phyloP scores from a whole-genome alignment of 2,797 vertebrate species.

The Onychomys leucogaster region DNA sequence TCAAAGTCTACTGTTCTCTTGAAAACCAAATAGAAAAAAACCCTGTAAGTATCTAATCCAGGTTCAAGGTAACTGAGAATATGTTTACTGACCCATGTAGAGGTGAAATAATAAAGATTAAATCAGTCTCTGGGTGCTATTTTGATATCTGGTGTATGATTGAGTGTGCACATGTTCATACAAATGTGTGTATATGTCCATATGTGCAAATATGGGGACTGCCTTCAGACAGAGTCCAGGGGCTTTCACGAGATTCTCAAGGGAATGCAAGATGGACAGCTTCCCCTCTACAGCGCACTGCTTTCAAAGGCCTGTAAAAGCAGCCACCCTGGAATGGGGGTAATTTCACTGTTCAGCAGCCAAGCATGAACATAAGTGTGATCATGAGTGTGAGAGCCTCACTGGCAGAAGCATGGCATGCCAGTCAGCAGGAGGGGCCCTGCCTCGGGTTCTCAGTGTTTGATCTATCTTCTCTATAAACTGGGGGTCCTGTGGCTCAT shows the following conservation, averaged over 20 bases:
- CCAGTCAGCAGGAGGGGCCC: neutral
- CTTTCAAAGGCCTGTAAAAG: neutral
- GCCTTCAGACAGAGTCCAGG: neutral
- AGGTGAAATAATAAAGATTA: conserved; percentile 41
- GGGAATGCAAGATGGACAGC: neutral
- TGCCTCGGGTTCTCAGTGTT: neutral
- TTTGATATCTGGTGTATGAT: neutral
- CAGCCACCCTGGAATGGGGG: neutral
- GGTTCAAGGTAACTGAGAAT: conserved; percentile 47
- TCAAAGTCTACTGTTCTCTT: conserved; percentile 75
- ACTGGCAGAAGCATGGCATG: neutral
- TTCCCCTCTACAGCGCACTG: neutral
- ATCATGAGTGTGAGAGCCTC: neutral
- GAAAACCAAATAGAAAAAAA: conserved; percentile 9
- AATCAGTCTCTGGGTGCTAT: neutral
- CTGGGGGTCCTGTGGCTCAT: neutral
- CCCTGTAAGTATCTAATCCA: conserved; percentile 21
- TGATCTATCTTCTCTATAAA: neutral
- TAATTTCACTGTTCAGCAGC: neutral
- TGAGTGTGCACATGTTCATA: neutral
- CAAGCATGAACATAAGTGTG: neutral
- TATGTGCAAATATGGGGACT: conserved; percentile 34
- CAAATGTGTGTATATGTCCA: neutral
- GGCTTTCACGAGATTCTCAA: conserved; percentile 5
- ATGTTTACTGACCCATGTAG: conserved; percentile 19